Conservation (phyloP, 2,113 vertebrate species). For the human region DNA sequence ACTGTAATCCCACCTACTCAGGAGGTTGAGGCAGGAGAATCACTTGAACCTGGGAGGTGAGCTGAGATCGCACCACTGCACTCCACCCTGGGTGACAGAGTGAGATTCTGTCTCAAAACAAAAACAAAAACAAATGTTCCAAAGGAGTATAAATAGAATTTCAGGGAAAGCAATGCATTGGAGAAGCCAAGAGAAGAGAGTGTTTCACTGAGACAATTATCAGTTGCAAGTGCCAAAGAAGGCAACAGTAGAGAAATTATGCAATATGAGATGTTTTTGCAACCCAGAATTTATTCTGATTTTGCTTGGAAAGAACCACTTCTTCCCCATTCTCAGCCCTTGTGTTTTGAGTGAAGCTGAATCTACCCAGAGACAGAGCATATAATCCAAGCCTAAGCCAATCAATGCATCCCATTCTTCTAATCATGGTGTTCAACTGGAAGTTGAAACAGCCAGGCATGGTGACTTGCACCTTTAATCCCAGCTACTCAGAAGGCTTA, state of each 20-base stretch:
- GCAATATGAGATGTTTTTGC: neutral
- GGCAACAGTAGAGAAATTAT: neutral
- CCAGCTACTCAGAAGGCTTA: too few relatives aligned
- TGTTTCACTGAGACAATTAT: neutral
- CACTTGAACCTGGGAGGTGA: too few relatives aligned
- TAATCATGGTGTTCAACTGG: neutral
- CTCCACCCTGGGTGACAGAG: too few relatives aligned
- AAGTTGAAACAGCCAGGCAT: too few relatives aligned
- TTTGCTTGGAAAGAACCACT: neutral
- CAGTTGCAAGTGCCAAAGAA: neutral
- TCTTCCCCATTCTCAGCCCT: neutral
- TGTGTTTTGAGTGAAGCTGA: neutral
- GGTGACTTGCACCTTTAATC: too few relatives aligned
- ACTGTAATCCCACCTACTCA: too few relatives aligned
- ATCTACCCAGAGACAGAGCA: neutral
- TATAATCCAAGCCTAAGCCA: neutral
- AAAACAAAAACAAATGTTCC: neutral
- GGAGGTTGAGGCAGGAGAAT: too few relatives aligned
- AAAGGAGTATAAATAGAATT: neutral
- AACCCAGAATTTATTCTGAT: neutral
- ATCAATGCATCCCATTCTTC: neutral
- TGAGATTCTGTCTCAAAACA: too few relatives aligned
- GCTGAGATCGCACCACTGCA: too few relatives aligned
- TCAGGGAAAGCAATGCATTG: neutral
- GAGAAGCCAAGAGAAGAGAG: neutral